Evolutionary conservation across 2,113 vertebrate genomes (phyloP).

Genomic region (Natator depressus): DNA sequence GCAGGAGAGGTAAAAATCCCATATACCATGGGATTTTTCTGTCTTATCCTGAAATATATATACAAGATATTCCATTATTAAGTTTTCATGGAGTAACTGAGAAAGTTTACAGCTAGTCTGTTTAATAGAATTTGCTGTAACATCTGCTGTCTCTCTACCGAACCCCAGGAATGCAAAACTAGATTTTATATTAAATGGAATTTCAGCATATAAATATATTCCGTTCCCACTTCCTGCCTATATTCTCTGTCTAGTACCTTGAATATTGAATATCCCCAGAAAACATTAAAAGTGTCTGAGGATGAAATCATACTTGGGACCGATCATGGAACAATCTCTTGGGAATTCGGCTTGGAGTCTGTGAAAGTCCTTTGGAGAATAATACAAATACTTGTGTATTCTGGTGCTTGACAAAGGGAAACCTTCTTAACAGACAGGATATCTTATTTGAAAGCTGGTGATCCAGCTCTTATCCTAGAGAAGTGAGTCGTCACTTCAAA

Average conservation of each 20-base stretch:
- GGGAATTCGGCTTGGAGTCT: not conserved
- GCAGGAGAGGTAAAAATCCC: not conserved
- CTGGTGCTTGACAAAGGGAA: not conserved
- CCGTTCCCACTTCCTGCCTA: not conserved
- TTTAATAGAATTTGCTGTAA: not conserved
- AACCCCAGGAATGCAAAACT: not conserved
- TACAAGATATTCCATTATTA: not conserved
- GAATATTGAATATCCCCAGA: not conserved
- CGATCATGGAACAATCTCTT: not conserved
- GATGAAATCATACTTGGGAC: not conserved
- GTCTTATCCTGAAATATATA: not conserved
- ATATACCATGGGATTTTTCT: not conserved
- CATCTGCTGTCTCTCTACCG: not conserved
- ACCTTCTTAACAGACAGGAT: not conserved
- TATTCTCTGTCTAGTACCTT: slow-evolving; percentile 18
- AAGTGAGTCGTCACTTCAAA: slow-evolving; percentile 35
- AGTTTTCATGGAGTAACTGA: not conserved
- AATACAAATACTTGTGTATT: not conserved
- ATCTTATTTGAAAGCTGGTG: slow-evolving; percentile 2
- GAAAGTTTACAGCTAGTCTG: not conserved
- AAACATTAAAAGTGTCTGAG: not conserved
- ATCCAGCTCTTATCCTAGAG: slow-evolving; percentile 42
- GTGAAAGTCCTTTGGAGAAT: not conserved
- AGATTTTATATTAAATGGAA: not conserved
- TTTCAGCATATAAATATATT: not conserved